phyloP scores from a whole-genome alignment of 1,140 invertebrate species.

The Pseudomyrmex sp. region DNA sequence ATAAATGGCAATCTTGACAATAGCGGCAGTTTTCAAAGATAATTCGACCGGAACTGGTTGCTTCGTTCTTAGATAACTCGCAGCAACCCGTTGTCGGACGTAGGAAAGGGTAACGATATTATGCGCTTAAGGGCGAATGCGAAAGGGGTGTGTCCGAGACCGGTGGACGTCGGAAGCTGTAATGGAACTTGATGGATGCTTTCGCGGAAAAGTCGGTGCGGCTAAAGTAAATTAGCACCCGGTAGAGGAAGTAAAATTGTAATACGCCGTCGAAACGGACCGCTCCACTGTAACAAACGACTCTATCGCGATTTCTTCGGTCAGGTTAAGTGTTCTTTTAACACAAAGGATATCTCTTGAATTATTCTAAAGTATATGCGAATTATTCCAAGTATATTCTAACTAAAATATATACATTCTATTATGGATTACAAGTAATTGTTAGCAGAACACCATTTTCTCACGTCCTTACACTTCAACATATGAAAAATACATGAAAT shows the following conservation, averaged over 20 bases:
- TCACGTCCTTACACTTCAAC: too few relatives aligned
- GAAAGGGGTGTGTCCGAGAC: constrained; percentile 68
- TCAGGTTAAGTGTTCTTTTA: constrained; percentile 8
- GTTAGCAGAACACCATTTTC: background rate
- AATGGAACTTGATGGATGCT: constrained; percentile 77
- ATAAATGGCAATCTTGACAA: constrained; percentile 14
- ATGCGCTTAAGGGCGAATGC: constrained; percentile 68
- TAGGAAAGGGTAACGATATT: constrained; percentile 69
- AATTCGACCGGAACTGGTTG: constrained; percentile 20
- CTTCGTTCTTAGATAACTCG: constrained; percentile 36
- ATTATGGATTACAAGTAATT: background rate
- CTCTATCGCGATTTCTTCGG: constrained; percentile 45
- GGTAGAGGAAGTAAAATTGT: constrained; percentile 64
- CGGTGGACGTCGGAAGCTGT: constrained; percentile 75
- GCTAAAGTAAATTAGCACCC: constrained; percentile 74
- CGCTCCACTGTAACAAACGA: constrained; percentile 46
- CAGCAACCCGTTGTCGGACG: constrained; percentile 39
- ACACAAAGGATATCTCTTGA: too few relatives aligned
- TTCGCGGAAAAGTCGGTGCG: constrained; percentile 71
- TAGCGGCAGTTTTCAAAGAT: constrained; percentile 22
- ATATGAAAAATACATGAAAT: too few relatives aligned
- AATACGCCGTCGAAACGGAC: constrained; percentile 47
- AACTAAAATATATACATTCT: too few relatives aligned
- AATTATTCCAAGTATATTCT: too few relatives aligned
- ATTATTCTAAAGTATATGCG: too few relatives aligned